phyloP scores from a whole-genome alignment of 2,888 invertebrate genomes.

The Cabera pusaria region DNA sequence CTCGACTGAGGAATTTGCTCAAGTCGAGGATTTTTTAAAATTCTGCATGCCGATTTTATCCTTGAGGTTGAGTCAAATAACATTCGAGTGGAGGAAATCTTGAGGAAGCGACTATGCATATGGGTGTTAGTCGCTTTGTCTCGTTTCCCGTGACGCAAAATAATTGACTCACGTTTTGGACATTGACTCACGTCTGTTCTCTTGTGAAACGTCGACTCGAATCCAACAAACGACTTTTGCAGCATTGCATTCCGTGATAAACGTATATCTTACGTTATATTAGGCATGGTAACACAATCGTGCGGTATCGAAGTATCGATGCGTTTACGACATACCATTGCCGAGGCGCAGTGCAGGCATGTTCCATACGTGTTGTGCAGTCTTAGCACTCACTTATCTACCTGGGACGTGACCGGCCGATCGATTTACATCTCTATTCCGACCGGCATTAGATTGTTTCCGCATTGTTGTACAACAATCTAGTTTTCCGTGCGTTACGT shows the following conservation, averaged over 20 bases:
- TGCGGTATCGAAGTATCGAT: slow-evolving; percentile 19
- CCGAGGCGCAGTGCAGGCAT: slow-evolving; percentile 17
- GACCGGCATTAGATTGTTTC: slow-evolving; percentile 5
- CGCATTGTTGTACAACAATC: slow-evolving; percentile 6
- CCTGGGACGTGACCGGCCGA: slow-evolving; percentile 11
- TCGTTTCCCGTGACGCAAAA: slow-evolving; percentile 9
- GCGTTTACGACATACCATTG: slow-evolving; percentile 26
- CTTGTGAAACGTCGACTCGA: slow-evolving; percentile 7
- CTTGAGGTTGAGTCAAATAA: too few species aligned
- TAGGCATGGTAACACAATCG: slow-evolving; percentile 26
- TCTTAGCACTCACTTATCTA: slow-evolving; percentile 28
- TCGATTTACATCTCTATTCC: slow-evolving; percentile 12
- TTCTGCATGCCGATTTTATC: too few species aligned
- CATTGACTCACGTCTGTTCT: slow-evolving; percentile 6
- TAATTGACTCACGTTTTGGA: slow-evolving; percentile 5
- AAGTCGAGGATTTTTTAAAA: too few species aligned
- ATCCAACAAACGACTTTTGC: slow-evolving; percentile 5
- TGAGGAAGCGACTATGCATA: too few species aligned
- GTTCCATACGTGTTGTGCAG: slow-evolving; percentile 28
- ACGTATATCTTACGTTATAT: slow-evolving; percentile 21
- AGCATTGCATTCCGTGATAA: slow-evolving; percentile 17
- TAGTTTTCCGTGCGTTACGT: slow-evolving; percentile 16
- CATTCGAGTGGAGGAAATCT: too few species aligned
- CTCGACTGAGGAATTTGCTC: too few species aligned
- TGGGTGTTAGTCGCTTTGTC: too few species aligned